Evolutionary conservation across 2,888 invertebrate species (phyloP), one percentile per base, ranked within the genome.

Genomic region (Drosophila prostipennis): DNA sequence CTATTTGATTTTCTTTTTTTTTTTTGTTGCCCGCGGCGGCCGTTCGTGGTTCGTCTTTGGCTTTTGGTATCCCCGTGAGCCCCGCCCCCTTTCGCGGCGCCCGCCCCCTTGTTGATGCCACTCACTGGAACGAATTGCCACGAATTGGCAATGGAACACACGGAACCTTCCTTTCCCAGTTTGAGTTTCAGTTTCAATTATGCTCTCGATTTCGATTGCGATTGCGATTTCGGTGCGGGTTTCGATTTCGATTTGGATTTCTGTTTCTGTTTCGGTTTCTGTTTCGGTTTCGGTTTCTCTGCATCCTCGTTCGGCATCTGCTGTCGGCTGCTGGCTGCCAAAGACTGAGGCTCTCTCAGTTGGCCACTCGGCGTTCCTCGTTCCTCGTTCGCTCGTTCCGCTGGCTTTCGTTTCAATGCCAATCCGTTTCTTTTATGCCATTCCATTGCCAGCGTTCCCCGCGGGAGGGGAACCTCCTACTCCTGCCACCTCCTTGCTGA

Each of bases 321-420:
- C 55, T 78, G 67, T 87, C 84, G 84, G 87, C 80, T 80, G 87
- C 87, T 87, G 80, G 81, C 78, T 80, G 80, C 78, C 75, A 72
- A 75, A 80, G 68, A 86, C 84, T 81, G 56, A 84, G 63, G 23
- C 58, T 57, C 57, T 11, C 46, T 46, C 32, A 14, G 32, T 26
- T 26, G n/a, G n/a, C 40, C 57, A 23, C 42, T 59, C 57, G 57
- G 36, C 49, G 39, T 55, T 34, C 14, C 14, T 3, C 14, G 55
- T 55, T 34, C 14, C 14, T 3, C 13, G 26, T 39, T 29, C 57
- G n/a, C 40, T 14, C 10, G 10, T 39, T 6, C 11, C 57, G 26
- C 2, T 29, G 29, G 23, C 32, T 26, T 26, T 5, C 1, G 19
- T 58, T 37, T 14, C 45, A 6, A 8, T 46, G 6, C 19, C 26